phyloP scores from a whole-genome alignment of 1,140 invertebrate genomes.

The Drosophila takahashii region DNA sequence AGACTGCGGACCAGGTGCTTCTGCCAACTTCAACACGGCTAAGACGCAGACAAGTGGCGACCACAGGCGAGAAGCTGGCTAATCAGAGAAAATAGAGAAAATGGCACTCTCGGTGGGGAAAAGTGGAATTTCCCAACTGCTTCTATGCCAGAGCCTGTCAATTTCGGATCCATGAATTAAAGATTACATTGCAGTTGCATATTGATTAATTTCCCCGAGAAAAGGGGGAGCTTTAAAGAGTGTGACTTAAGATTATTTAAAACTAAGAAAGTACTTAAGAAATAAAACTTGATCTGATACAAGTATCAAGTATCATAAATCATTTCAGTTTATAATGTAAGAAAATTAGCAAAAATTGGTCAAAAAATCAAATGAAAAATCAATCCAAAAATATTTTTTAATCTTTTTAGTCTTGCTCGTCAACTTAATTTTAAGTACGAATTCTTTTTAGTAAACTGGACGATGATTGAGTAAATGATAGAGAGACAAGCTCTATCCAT shows the following conservation, averaged over 20 bases:
- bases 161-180: conserved; percentile 25
- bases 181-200: conserved; percentile 23
- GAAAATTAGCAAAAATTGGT: too few species aligned
- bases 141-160: background rate
- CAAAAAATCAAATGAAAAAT: too few species aligned
- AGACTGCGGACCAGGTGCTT: conserved; percentile 3
- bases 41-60: conserved; percentile 19
- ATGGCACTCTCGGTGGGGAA: background rate
- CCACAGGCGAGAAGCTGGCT: conserved; percentile 9
- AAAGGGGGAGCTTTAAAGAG: background rate
- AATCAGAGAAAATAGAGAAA: conserved; percentile 15
- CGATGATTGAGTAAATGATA: background rate
- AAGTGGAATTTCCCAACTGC: conserved; percentile 5
- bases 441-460: background rate
- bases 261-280: too few species aligned
- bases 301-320: too few species aligned
- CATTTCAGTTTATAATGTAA: too few species aligned
- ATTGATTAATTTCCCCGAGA: background rate
- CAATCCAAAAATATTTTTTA: too few species aligned
- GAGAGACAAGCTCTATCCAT: background rate
- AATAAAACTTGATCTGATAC: too few species aligned
- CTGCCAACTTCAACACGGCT: background rate
- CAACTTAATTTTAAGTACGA: too few species aligned
- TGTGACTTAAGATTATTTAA: background rate
- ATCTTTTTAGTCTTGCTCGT: too few species aligned